These are phyloP conservation scores for Syrmaticus mikado DNA, from an alignment of 2,113 vertebrate genomes.

Conservation along the genomic window DNA sequence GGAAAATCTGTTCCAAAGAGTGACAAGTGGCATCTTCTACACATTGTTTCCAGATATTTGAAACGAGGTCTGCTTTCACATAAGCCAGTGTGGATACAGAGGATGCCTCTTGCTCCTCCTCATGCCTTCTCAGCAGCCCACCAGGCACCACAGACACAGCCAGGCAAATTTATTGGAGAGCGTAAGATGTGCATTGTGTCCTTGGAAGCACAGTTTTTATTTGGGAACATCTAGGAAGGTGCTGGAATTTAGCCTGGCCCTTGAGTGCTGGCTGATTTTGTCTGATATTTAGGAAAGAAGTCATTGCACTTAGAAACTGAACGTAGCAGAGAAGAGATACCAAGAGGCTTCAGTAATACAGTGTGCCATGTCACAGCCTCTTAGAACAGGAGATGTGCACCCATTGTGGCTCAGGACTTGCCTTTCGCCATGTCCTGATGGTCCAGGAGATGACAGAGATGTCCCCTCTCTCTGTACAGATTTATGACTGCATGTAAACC, in stretches of 20 bases:
- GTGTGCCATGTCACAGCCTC: background rate
- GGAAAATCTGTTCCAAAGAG: background rate
- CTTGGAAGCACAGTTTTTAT: background rate
- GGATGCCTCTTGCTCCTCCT: background rate
- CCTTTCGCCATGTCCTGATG: background rate
- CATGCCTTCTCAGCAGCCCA: background rate
- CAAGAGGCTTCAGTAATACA: background rate
- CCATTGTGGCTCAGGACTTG: background rate
- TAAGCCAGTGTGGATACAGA: background rate
- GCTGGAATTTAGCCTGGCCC: background rate
- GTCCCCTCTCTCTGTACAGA: background rate
- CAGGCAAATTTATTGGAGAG: background rate
- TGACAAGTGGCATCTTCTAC: background rate
- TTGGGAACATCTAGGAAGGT: slow-evolving; percentile 13
- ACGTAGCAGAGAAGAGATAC: background rate
- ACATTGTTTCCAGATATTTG: background rate
- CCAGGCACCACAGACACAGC: background rate
- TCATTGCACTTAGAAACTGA: background rate
- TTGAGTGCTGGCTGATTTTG: background rate
- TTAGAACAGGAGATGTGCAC: fast-evolving
- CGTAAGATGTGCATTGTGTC: background rate
- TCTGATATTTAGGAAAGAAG: background rate
- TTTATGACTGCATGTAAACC: background rate
- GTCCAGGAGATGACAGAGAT: background rate
- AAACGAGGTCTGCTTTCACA: slow-evolving; percentile 19